Evolutionary conservation across 2,888 invertebrate species (phyloP).

Genomic region (Metopia argyrocephala): DNA sequence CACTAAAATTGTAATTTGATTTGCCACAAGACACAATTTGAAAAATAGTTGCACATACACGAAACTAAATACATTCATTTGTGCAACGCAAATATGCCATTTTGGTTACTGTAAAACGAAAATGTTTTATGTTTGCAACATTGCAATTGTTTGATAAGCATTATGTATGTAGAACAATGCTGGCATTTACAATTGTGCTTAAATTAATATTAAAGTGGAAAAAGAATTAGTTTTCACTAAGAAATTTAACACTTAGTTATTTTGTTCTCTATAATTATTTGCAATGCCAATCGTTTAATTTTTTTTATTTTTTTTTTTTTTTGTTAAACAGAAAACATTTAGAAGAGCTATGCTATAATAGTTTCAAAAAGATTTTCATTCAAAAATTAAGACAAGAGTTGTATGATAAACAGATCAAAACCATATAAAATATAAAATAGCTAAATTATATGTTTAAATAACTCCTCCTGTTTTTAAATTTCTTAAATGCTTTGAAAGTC

Average conservation of each 20-base stretch:
- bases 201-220: slow-evolving; percentile 18
- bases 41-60: slow-evolving; percentile 17
- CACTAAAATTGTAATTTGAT: slow-evolving; percentile 58
- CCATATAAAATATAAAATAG: too few species aligned
- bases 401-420: too few species aligned
- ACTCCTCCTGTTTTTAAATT: too few species aligned
- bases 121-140: slow-evolving; percentile 12
- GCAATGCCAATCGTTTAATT: too few species aligned
- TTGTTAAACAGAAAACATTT: too few species aligned
- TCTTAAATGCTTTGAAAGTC: too few species aligned
- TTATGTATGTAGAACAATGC: slow-evolving; percentile 8
- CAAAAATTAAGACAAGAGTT: too few species aligned
- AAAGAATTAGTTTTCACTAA: neutral
- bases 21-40: slow-evolving; percentile 54
- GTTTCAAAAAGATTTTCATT: too few species aligned
- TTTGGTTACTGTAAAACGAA: neutral
- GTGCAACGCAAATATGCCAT: slow-evolving; percentile 21
- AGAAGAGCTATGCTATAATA: too few species aligned
- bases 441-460: too few species aligned
- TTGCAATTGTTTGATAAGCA: slow-evolving; percentile 26
- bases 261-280: too few species aligned
- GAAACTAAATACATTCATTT: neutral
- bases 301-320: too few species aligned
- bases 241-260: neutral
- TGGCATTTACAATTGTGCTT: slow-evolving; percentile 19